Percentiles rank a stretch among this genome's conserved stretches.
These are phyloP conservation scores for Rhingia campestris DNA, from an alignment of 2,888 invertebrate genomes.

Conservation along the genomic window DNA sequence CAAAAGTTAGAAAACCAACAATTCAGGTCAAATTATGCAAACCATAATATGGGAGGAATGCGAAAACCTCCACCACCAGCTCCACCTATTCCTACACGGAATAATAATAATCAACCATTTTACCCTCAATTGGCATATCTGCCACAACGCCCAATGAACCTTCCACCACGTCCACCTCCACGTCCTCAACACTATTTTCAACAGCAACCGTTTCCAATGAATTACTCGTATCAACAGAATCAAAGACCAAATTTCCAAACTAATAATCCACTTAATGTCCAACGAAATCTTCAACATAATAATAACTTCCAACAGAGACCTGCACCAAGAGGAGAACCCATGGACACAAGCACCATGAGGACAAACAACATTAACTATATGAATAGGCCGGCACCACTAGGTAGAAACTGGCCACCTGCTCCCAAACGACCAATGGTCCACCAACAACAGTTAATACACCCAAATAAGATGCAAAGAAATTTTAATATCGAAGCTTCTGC, in stretches of 20 bases:
- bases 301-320: neutral
- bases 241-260: neutral
- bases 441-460: constrained; percentile 5
- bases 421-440: neutral
- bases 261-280: neutral
- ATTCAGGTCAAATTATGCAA: neutral
- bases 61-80: neutral
- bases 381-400: neutral
- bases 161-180: constrained; percentile 1
- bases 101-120: neutral
- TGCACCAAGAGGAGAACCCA: constrained; percentile 4
- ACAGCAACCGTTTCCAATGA: constrained; percentile 2
- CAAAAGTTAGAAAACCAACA: constrained; percentile 55
- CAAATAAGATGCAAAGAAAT: constrained; percentile 18
- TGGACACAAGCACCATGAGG: constrained; percentile 9
- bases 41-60: constrained; percentile 3
- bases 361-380: constrained; percentile 5
- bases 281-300: constrained; percentile 4
- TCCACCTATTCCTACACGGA: neutral
- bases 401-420: neutral
- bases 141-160: neutral
- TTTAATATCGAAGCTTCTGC: neutral
- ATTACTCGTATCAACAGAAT: neutral
- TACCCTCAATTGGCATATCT: constrained; percentile 2
- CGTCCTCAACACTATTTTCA: constrained; percentile 8